These are phyloP conservation scores for Erebia palarica DNA, from an alignment of 2,888 invertebrate species.

Conservation along the genomic window DNA sequence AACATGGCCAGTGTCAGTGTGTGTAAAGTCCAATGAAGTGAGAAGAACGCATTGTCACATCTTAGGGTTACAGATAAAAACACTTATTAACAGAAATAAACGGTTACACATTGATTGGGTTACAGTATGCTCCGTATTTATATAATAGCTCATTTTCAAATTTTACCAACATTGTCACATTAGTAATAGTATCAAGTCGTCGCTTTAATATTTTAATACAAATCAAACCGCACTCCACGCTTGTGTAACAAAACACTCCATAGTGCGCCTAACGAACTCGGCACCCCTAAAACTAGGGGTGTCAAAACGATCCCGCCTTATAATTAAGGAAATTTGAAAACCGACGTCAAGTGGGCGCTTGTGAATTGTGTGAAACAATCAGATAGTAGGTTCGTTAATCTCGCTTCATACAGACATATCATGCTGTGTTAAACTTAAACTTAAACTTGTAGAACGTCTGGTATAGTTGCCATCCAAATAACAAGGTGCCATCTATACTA, in stretches of 20 bases:
- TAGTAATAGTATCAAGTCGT: too few relatives aligned
- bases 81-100: too few relatives aligned
- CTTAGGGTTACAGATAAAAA: too few relatives aligned
- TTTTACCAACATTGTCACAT: too few relatives aligned
- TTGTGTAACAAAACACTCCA: slow-evolving; percentile 11
- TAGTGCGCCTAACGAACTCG: slow-evolving; percentile 38
- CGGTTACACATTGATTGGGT: too few relatives aligned
- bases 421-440: slow-evolving; percentile 46
- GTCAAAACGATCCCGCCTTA: slow-evolving; percentile 65
- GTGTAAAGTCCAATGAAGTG: too few relatives aligned
- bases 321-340: slow-evolving; percentile 80
- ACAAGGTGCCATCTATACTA: too few relatives aligned
- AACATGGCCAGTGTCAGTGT: too few relatives aligned
- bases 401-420: slow-evolving; percentile 64
- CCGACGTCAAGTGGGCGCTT: slow-evolving; percentile 52
- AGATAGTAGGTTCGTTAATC: slow-evolving; percentile 68
- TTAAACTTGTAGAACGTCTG: not conserved
- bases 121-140: too few relatives aligned
- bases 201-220: not conserved
- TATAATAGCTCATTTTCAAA: too few relatives aligned
- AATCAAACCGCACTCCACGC: slow-evolving; percentile 8
- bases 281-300: slow-evolving; percentile 48
- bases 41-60: too few relatives aligned
- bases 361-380: slow-evolving; percentile 51
- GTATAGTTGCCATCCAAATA: too few relatives aligned